Conservation (phyloP, 2,888 invertebrate species). For the Drosophila lacicola region DNA sequence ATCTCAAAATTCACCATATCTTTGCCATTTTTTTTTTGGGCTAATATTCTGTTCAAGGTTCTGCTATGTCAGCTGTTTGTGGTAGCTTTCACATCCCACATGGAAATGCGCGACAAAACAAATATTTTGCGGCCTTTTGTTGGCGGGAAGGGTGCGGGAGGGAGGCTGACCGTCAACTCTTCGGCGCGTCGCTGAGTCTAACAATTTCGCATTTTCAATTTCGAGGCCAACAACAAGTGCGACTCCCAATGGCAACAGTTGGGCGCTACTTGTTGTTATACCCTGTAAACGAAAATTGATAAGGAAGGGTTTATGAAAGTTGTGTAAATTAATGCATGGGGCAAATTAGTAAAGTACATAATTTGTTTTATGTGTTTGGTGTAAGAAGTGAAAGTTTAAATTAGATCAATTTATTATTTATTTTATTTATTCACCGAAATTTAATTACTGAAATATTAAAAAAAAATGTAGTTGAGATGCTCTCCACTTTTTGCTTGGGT, state of each 20-base stretch:
- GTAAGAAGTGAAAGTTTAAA: no score
- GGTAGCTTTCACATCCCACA: slow-evolving; percentile 42
- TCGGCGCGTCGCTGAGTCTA: slow-evolving; percentile 41
- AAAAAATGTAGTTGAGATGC: no score
- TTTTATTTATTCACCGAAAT: no score
- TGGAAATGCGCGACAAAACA: slow-evolving; percentile 56
- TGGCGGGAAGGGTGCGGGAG: not conserved
- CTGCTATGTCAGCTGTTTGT: slow-evolving; percentile 31
- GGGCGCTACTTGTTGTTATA: slow-evolving; percentile 12
- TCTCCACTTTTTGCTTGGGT: no score
- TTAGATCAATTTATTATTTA: no score
- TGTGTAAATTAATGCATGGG: no score
- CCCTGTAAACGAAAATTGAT: not conserved
- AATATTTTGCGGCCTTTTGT: slow-evolving; percentile 20
- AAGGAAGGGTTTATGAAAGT: not conserved
- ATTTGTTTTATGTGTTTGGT: no score
- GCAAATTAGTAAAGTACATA: no score
- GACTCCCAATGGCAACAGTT: slow-evolving; percentile 65
- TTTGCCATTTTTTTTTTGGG: slow-evolving; percentile 10
- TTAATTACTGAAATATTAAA: no score
- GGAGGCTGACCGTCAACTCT: slow-evolving; percentile 59
- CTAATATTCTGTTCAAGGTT: slow-evolving; percentile 49
- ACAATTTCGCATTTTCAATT: slow-evolving; percentile 71
- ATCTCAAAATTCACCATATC: not conserved
- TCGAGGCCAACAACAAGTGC: slow-evolving; percentile 59